A percentile compares a stretch with the other conserved stretches of the same genome.
Conservation (phyloP, 2,888 invertebrate species). For the Agrochola litura region DNA sequence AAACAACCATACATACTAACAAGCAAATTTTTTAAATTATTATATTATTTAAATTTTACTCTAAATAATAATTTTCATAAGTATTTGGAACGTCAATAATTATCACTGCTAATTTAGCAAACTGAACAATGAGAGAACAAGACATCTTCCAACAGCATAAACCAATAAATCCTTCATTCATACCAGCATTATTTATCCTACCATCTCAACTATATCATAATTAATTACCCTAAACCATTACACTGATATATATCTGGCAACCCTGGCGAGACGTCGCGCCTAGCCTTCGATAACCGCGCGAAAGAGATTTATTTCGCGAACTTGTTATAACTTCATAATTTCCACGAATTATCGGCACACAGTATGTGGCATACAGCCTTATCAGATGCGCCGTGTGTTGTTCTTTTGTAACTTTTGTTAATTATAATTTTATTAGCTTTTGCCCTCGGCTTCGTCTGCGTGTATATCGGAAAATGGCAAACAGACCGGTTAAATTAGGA, state of each 20-base stretch:
- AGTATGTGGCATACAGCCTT: slow-evolving; percentile 76
- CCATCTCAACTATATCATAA: slow-evolving; percentile 43
- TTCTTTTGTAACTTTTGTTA: slow-evolving; percentile 66
- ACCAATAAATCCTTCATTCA: slow-evolving; percentile 21
- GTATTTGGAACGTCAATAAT: too few relatives aligned
- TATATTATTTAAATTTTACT: too few relatives aligned
- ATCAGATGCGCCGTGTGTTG: slow-evolving; percentile 69
- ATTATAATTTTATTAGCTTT: slow-evolving; percentile 40
- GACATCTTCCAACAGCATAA: neutral
- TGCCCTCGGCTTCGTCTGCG: neutral
- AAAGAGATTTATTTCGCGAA: slow-evolving; percentile 87
- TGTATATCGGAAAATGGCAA: neutral
- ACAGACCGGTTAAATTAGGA: neutral
- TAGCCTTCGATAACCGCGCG: slow-evolving; percentile 83
- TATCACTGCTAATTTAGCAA: too few relatives aligned
- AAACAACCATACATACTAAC: too few relatives aligned
- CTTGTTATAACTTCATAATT: slow-evolving; percentile 89
- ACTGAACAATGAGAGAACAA: too few relatives aligned
- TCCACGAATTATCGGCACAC: slow-evolving; percentile 83
- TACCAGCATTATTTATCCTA: slow-evolving; percentile 37
- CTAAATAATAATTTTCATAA: too few relatives aligned
- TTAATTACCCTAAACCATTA: slow-evolving; percentile 64
- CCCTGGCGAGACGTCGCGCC: slow-evolving; percentile 74
- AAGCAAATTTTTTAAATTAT: too few relatives aligned
- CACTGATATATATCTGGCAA: slow-evolving; percentile 72